Evolutionary conservation across 2,888 invertebrate species (phyloP).

Genomic region (Dynastes hyllus): DNA sequence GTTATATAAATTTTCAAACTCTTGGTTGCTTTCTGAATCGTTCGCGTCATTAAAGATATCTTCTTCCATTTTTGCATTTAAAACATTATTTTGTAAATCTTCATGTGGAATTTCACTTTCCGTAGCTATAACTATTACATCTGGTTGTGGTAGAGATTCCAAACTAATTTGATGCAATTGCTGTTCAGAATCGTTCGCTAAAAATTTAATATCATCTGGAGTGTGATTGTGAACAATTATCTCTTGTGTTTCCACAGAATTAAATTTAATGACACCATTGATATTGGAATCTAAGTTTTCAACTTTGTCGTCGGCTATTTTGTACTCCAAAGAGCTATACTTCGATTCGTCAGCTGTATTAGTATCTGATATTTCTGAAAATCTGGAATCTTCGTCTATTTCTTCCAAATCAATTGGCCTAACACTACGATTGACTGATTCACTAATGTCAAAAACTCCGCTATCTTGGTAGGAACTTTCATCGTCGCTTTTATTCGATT

Average conservation of each 20-base stretch:
- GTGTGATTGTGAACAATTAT: constrained; percentile 13
- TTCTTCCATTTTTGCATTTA: constrained; percentile 67
- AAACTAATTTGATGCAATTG: neutral
- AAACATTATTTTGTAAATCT: neutral
- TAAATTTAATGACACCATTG: constrained; percentile 4
- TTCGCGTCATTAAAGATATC: constrained; percentile 72
- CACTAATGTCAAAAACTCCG: constrained; percentile 20
- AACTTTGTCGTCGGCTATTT: constrained; percentile 1
- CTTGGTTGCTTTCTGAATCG: constrained; percentile 71
- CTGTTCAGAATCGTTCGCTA: constrained; percentile 4
- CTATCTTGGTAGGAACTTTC: constrained; percentile 35
- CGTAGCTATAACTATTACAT: neutral
- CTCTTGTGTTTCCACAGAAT: neutral
- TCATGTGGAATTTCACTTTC: neutral
- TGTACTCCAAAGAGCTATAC: constrained; percentile 29
- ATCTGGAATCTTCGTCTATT: constrained; percentile 28
- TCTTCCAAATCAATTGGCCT: constrained; percentile 35
- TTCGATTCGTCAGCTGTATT: constrained; percentile 27
- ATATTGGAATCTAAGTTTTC: neutral
- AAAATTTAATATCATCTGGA: constrained; percentile 22
- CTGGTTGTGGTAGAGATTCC: neutral
- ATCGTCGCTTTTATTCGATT: constrained; percentile 31
- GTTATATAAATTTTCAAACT: constrained; percentile 55
- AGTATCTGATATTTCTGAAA: constrained; percentile 27
- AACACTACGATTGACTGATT: constrained; percentile 16